Evolutionary conservation across 2,113 vertebrate species (phyloP), one percentile per base, ranked within the genome.

Genomic region (Synchiropus splendidus): DNA sequence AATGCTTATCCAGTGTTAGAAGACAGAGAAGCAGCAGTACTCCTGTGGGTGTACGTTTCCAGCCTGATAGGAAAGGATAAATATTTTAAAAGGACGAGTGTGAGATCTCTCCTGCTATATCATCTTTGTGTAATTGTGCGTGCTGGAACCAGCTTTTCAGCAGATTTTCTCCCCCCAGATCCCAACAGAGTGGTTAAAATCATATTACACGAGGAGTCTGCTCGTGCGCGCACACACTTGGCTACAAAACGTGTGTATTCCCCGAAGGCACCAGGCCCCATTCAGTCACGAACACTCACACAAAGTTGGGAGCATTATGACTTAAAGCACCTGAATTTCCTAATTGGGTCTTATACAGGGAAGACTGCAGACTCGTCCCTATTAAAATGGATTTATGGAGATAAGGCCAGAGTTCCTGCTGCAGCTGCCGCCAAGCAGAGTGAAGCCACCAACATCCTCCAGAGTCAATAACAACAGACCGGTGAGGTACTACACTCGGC

Each of bases 61-160:
- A 52, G 43, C 47, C 45, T 72, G 58, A 74, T 54, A 64, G 73
- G 47, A 64, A 51, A 12, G 44, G 45, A 62, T 79, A 71, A 75
- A 75, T 66, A 72, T 78, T 79, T 77, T 39, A 79, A 68, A 65
- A 52, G 61, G 43, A 31, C 37, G 38, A 44, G 58, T 56, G 56
- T 56, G 51, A 64, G 69, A 71, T 67, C 60, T 51, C 54, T 49
- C 21, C 15, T 17, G 39, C 58, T 61, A 45, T 43, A 66, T 61
- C 62, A 56, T 54, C 31, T 43, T 37, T 73, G 78, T 74, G 75
- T 62, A 76, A 77, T 64, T 80, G 69, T 50, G 67, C 58, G 17
- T 60, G 54, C 31, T 2, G 38, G 62, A 70, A 70, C 15, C 47
- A 61, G 58, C 30, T 55, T 67, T 58, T 72, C 54, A 72, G 67